Base-by-base conservation (phyloP, 2,113 vertebrate species). In the Buteo buteo region DNA sequence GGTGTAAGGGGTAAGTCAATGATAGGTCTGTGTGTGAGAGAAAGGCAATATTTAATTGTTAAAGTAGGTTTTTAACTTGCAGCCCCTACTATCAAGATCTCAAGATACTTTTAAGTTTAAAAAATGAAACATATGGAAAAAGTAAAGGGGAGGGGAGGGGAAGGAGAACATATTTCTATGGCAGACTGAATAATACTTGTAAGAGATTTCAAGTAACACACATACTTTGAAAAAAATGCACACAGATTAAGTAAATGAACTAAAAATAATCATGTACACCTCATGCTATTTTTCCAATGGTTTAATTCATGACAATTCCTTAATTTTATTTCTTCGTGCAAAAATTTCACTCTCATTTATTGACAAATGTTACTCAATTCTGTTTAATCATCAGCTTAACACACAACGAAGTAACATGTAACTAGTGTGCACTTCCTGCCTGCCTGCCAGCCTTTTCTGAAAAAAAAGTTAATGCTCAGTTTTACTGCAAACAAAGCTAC, bases 341-440 rank as follows among this genome's bases (percentile, higher is more conserved):
- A 21, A 96, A 82, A 61, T 78, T 93, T 90, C 67, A 42, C 49
- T 96, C 82, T 62, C 82, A 26, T 92, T 92, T 97, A 79, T 96
- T 95, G 83, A 95, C 95, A 79, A 58, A 88, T 8, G 73, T 97
- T 97, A 89, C 93, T 49, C 92, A 97, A 95, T 80, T 90, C 93
- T 86, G 49, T 77, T 62, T 95, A 83, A 92, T 92, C 95, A 92
- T 93, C 72, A 94, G 81, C 66, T 82, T 78, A 92, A 76, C 71
- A 87, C 83, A 91, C 77, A 61, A 25, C 84, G 81, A 91, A 58
- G 86, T 91, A 96, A 96, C 81, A 21, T 87, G 52, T 80, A 88
- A 88, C 71, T 19, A 73, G 55, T 10, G 25, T 20, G 31, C 20
- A 4, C 19, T 69, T 49, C 54, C 91, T 77, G 62, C 32, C 72